phyloP scores from a whole-genome alignment of 2,888 invertebrate species.

The Syrista parreyssii region DNA sequence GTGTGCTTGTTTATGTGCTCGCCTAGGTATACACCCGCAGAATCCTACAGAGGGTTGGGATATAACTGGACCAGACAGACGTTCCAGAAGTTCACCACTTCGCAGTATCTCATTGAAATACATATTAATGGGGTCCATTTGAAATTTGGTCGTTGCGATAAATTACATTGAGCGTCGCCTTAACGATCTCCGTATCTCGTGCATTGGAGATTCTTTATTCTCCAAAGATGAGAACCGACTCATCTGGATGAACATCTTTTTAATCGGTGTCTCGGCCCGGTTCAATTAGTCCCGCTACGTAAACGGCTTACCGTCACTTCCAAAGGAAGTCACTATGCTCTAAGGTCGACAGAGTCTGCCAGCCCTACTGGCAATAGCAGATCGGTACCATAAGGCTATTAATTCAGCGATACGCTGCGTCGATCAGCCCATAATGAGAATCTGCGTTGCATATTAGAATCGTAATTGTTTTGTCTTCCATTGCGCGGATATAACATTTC shows the following conservation, averaged over 20 bases:
- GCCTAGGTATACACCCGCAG: constrained; percentile 1
- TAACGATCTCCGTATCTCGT: no score
- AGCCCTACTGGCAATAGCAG: neutral
- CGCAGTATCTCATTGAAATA: no score
- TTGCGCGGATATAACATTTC: no score
- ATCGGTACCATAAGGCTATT: neutral
- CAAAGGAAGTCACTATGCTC: neutral
- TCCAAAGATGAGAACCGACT: neutral
- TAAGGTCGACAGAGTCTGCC: neutral
- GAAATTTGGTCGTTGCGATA: no score
- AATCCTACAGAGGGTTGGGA: no score
- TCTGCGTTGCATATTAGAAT: neutral
- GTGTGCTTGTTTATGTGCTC: constrained; percentile 48
- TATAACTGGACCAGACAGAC: no score
- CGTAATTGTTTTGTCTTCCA: neutral
- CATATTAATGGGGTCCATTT: no score
- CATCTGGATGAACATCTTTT: neutral
- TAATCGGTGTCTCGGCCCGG: neutral
- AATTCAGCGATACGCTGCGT: neutral
- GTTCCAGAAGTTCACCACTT: no score
- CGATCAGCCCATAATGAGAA: neutral
- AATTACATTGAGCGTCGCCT: no score
- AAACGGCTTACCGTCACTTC: neutral
- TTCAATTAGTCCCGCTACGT: neutral
- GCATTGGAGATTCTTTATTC: no score